Conservation (phyloP, 2,888 invertebrate species). For the Drosophila peninsularis region DNA sequence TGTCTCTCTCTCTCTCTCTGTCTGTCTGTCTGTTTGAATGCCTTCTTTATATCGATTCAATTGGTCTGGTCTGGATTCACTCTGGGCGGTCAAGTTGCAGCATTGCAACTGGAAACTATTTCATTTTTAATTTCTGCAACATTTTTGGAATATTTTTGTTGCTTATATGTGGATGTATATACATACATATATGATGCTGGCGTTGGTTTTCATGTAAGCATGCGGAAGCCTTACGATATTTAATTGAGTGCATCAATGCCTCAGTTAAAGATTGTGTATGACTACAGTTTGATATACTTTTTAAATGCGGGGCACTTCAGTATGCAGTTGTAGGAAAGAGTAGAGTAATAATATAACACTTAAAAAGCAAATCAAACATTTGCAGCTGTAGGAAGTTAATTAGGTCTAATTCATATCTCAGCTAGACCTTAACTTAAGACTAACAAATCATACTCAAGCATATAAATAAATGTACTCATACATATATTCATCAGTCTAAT, state of each 20-base stretch:
- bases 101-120: conserved; percentile 39
- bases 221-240: conserved; percentile 42
- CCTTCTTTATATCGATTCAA: conserved; percentile 52
- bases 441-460: too few relatives aligned
- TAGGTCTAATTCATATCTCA: too few relatives aligned
- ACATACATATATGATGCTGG: not conserved
- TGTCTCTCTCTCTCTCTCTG: too few relatives aligned
- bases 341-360: too few relatives aligned
- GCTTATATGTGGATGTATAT: not conserved
- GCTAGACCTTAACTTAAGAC: too few relatives aligned
- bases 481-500: too few relatives aligned
- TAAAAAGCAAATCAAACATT: too few relatives aligned
- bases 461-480: too few relatives aligned
- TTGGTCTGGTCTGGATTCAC: conserved; percentile 38
- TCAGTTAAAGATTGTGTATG: not conserved
- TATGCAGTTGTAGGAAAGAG: not conserved
- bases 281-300: conserved; percentile 4
- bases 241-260: conserved; percentile 20
- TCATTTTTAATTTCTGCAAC: conserved; percentile 57
- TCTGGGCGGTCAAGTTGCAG: conserved; percentile 39
- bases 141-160: conserved; percentile 41
- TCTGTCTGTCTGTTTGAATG: conserved; percentile 44
- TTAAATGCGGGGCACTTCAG: not conserved
- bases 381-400: too few relatives aligned
- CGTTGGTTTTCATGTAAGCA: conserved; percentile 24